Evolutionary conservation across 2,888 invertebrate species (phyloP).

Genomic region (Drosophila aldrichi): DNA sequence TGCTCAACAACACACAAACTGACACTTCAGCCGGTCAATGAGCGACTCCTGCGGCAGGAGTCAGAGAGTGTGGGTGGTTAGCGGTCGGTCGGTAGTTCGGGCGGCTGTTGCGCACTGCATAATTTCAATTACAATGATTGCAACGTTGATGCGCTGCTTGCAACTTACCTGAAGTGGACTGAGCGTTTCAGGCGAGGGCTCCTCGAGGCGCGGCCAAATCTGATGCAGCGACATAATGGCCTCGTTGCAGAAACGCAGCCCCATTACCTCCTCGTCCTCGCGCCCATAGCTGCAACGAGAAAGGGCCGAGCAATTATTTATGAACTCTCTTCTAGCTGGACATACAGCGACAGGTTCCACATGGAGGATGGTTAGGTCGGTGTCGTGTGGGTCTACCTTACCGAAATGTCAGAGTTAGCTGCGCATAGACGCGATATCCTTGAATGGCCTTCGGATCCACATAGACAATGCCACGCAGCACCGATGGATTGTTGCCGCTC

Average conservation of each 20-base stretch:
- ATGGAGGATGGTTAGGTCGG: not conserved
- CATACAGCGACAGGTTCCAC: conserved; percentile 3
- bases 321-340: conserved; percentile 12
- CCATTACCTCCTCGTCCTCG: conserved; percentile 99
- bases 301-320: conserved; percentile 29
- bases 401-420: conserved; percentile 96
- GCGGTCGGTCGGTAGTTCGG: not conserved
- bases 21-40: conserved; percentile 10
- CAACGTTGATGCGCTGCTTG: conserved; percentile 12
- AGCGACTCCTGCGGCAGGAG: not conserved
- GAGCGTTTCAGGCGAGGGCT: conserved; percentile 87
- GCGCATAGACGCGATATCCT: conserved; percentile 93
- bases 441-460: conserved; percentile 94
- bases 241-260: conserved; percentile 98
- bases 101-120: conserved; percentile 3
- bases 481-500: conserved; percentile 90
- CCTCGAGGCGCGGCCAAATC: conserved; percentile 90
- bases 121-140: conserved; percentile 54
- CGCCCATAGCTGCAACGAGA: conserved; percentile 92
- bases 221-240: conserved; percentile 96
- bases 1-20: conserved; percentile 10
- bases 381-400: conserved; percentile 80
- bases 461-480: conserved; percentile 95
- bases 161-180: conserved; percentile 91
- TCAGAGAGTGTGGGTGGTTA: not conserved